Evolutionary conservation across 2,113 vertebrate species (phyloP), one percentile per base, ranked within the genome.

Genomic region (Halcyon senegalensis): DNA sequence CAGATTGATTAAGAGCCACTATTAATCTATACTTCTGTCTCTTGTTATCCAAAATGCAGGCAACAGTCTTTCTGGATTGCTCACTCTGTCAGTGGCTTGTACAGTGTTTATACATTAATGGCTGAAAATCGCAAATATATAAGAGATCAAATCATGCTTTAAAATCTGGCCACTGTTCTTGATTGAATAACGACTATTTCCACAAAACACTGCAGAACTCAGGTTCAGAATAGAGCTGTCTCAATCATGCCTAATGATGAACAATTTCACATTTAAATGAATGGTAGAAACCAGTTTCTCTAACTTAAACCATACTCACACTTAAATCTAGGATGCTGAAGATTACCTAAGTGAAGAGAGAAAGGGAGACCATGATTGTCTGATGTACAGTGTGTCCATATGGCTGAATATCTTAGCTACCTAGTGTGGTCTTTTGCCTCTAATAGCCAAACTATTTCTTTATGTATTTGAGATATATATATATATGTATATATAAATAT

Each of bases 1-100:
- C 50, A 73, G 62, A 96, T 92, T 87, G 91, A 85, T 95, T 91
- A 87, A 58, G 50, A 90, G 75, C n/a, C 58, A 67, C 69, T 89
- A 31, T 86, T 78, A 89, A 91, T 96, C 59, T 68, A 24, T 79
- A 46, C 12, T 94, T 90, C 70, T 87, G 70, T 64, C 67, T 68
- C 75, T 83, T 69, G 62, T 76, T 85, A 83, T 55, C 75, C 75
- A 59, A 87, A 82, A 66, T 1, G 11, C 33, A 80, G 59, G 66
- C 62, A 83, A 41, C 3, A 2, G 33, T 15, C 53, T 20, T 31
- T 75, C 62, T 53, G 74, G 33, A 33, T 33, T 55, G 35, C n/a
- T 84, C 37, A 6, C 13, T 55, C 3, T 44, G 37, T 69, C 69
- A 53, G 60, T 63, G 60, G 21, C 69, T 77, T 53, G 5, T 48